Percentiles rank a stretch among this genome's conserved stretches.
phyloP scores from a whole-genome alignment of 2,888 invertebrate genomes.

The Brachyptera risi region DNA sequence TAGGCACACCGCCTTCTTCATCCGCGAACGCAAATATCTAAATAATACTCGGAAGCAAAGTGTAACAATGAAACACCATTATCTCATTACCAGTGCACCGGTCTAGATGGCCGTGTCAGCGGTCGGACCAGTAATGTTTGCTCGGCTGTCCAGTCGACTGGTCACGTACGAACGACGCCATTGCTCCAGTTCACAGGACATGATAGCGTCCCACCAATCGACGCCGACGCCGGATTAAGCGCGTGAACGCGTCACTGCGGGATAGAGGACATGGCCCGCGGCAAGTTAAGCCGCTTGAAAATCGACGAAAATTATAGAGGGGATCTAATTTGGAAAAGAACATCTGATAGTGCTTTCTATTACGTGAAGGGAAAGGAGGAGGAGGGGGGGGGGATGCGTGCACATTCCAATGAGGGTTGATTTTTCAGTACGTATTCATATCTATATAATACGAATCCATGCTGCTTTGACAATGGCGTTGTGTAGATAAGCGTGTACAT shows the following conservation, averaged over 20 bases:
- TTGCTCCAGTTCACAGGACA: conserved; percentile 18
- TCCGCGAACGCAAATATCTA: too few species aligned
- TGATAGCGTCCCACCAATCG: conserved; percentile 11
- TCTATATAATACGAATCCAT: too few species aligned
- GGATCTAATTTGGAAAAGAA: conserved; percentile 18
- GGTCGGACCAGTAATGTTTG: conserved; percentile 15
- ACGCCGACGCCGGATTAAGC: conserved; percentile 12
- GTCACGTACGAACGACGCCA: conserved; percentile 8
- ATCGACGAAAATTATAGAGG: conserved; percentile 11
- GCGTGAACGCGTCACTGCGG: conserved; percentile 11
- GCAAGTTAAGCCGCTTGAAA: conserved; percentile 14
- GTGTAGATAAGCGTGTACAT: too few species aligned
- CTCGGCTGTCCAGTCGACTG: background rate
- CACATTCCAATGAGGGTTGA: background rate
- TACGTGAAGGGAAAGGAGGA: too few species aligned
- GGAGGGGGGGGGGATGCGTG: background rate
- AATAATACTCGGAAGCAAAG: too few species aligned
- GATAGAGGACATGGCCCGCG: conserved; percentile 12
- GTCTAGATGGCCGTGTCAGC: conserved; percentile 9
- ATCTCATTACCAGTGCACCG: conserved; percentile 28
- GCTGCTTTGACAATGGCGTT: too few species aligned
- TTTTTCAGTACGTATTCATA: too few species aligned
- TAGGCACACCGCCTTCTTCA: too few species aligned
- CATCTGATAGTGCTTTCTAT: conserved; percentile 8
- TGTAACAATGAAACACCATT: conserved; percentile 29